Conservation (phyloP, 2,113 vertebrate species). For the Merops nubicus region DNA sequence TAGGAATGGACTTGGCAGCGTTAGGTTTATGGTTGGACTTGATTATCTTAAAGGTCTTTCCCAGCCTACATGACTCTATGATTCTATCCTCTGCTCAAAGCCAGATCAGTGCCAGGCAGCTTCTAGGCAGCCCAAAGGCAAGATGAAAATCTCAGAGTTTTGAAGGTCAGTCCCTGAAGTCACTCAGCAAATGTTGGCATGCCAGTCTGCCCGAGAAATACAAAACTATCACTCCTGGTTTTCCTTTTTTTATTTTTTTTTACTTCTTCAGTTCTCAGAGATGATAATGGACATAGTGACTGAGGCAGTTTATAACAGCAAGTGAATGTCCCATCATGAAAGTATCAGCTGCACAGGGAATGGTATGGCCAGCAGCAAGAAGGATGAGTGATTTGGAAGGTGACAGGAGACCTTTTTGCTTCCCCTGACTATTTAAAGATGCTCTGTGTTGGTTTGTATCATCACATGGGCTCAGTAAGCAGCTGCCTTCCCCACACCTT, state of each 20-base stretch:
- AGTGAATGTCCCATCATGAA: neutral
- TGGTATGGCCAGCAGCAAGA: neutral
- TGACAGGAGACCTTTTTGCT: neutral
- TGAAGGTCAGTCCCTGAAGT: neutral
- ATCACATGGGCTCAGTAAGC: neutral
- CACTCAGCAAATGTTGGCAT: neutral
- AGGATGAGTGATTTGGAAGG: neutral
- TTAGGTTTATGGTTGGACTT: neutral
- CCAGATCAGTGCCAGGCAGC: neutral
- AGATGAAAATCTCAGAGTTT: neutral
- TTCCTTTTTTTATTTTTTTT: fast-evolving
- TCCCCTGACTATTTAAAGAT: neutral
- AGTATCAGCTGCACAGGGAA: neutral
- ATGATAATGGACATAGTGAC: neutral
- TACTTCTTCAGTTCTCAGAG: neutral
- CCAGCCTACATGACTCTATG: neutral
- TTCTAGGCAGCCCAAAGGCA: neutral
- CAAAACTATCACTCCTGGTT: neutral
- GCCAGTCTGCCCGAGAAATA: neutral
- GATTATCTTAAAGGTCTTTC: neutral
- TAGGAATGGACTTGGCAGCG: neutral
- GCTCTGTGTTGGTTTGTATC: neutral
- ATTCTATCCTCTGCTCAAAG: neutral
- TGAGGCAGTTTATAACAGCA: neutral
- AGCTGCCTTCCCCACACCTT: neutral